Conservation (phyloP, 2,888 invertebrate species). For the Coelopa pilipes region DNA sequence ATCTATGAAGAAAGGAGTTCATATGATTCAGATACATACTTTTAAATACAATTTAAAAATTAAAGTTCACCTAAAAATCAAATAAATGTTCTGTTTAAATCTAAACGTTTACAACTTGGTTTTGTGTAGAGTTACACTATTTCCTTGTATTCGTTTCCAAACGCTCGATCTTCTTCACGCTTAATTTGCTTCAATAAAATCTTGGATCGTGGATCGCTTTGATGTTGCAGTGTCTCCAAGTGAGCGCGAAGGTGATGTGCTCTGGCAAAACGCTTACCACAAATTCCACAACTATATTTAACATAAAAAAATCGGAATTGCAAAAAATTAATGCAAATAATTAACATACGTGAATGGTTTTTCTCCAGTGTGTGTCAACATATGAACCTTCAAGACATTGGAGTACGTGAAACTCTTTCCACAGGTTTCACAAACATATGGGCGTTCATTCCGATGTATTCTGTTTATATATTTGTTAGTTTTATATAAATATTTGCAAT, state of each 20-base stretch:
- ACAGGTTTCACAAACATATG: constrained; percentile 61
- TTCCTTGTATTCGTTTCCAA: constrained; percentile 5
- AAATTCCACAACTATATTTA: constrained; percentile 57
- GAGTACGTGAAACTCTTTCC: constrained; percentile 65
- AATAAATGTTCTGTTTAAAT: background rate
- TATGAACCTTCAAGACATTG: constrained; percentile 63
- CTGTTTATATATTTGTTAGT: constrained; percentile 44
- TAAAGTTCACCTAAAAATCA: background rate
- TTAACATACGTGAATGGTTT: constrained; percentile 58
- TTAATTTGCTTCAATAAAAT: constrained; percentile 48
- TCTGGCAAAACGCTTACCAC: constrained; percentile 62
- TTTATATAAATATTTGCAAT: background rate
- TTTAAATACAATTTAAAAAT: background rate
- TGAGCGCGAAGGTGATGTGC: constrained; percentile 65
- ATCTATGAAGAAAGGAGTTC: background rate
- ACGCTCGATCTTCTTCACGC: constrained; percentile 36
- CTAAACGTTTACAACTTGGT: background rate
- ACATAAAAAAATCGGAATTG: background rate
- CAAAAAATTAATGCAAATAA: constrained; percentile 5
- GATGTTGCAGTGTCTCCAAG: constrained; percentile 61
- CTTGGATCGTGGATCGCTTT: constrained; percentile 57
- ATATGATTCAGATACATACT: background rate
- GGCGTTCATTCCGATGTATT: constrained; percentile 64
- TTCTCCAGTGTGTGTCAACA: constrained; percentile 64
- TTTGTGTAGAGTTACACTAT: background rate